Evolutionary conservation across 2,888 invertebrate genomes (phyloP).

Genomic region (Cheilosia urbana): DNA sequence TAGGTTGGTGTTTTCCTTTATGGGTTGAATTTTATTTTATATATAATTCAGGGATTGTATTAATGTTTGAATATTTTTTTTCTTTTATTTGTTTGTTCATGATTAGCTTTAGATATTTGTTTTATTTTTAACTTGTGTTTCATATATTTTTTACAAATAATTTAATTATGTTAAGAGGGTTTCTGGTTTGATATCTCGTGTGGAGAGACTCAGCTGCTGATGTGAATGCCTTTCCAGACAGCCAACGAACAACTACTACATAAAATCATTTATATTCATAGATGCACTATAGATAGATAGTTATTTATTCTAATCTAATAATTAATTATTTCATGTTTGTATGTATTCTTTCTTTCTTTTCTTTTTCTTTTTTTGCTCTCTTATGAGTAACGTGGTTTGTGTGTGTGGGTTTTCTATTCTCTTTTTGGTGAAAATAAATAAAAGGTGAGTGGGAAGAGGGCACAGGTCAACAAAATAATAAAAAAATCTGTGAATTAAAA

Average conservation of each 20-base stretch:
- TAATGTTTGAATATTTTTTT: conserved; percentile 28
- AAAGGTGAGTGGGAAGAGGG: conserved; percentile 21
- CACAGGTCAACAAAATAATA: not conserved
- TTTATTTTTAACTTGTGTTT: conserved; percentile 35
- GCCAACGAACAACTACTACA: conserved; percentile 56
- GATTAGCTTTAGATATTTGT: conserved; percentile 30
- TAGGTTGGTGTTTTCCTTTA: conserved; percentile 69
- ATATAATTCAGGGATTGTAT: conserved; percentile 46
- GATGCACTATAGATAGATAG: conserved; percentile 69
- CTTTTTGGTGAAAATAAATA: conserved; percentile 56
- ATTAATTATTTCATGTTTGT: conserved; percentile 59
- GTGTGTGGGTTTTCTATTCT: conserved; percentile 26
- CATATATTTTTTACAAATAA: conserved; percentile 63
- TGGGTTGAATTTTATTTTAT: conserved; percentile 37
- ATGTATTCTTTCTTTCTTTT: too few species aligned
- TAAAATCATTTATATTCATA: conserved; percentile 61
- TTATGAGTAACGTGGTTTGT: conserved; percentile 61
- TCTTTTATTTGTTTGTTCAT: conserved; percentile 11
- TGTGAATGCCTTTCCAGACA: conserved; percentile 51
- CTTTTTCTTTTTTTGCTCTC: conserved; percentile 17
- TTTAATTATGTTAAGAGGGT: conserved; percentile 54
- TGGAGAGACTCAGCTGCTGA: conserved; percentile 35
- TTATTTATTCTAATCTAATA: conserved; percentile 69
- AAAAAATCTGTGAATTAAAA: conserved; percentile 38
- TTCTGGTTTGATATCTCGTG: conserved; percentile 28